Percentiles rank a stretch among this genome's conserved stretches.
Evolutionary conservation across 2,113 vertebrate species (phyloP).

Genomic region (Lathamus discolor): DNA sequence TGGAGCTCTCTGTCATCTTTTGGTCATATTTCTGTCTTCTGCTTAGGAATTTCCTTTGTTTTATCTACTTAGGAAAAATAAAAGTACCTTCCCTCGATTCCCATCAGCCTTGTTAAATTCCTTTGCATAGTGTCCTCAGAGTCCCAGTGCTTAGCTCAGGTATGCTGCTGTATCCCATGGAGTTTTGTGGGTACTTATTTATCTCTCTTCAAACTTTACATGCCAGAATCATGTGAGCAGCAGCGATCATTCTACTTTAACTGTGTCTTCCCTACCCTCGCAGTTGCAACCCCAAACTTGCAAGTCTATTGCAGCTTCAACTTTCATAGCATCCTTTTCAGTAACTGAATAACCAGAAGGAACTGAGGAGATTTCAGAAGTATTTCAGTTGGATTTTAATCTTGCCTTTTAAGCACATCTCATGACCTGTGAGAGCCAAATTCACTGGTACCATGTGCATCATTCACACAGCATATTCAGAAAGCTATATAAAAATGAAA

Average conservation of each 20-base stretch:
- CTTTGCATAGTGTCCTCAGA: background rate
- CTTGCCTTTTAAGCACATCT: background rate
- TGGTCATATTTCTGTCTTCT: background rate
- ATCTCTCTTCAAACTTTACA: background rate
- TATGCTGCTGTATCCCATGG: background rate
- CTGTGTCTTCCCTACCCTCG: background rate
- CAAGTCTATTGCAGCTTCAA: background rate
- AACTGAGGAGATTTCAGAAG: background rate
- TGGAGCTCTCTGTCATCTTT: background rate
- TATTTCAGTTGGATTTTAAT: background rate
- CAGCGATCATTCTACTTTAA: background rate
- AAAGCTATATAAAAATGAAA: background rate
- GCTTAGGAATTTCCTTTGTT: background rate
- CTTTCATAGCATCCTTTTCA: background rate
- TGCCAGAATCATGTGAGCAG: background rate
- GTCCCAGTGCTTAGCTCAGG: background rate
- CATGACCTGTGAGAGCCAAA: background rate
- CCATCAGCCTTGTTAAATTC: background rate
- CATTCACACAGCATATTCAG: background rate
- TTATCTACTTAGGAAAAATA: background rate
- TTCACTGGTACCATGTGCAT: background rate
- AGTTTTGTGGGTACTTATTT: background rate
- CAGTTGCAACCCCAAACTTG: background rate
- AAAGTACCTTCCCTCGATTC: background rate
- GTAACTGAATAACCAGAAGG: background rate